A percentile compares a stretch with the other conserved stretches of the same genome.
phyloP scores from a whole-genome alignment of 2,888 invertebrate species.

The Heteropelma amictum region DNA sequence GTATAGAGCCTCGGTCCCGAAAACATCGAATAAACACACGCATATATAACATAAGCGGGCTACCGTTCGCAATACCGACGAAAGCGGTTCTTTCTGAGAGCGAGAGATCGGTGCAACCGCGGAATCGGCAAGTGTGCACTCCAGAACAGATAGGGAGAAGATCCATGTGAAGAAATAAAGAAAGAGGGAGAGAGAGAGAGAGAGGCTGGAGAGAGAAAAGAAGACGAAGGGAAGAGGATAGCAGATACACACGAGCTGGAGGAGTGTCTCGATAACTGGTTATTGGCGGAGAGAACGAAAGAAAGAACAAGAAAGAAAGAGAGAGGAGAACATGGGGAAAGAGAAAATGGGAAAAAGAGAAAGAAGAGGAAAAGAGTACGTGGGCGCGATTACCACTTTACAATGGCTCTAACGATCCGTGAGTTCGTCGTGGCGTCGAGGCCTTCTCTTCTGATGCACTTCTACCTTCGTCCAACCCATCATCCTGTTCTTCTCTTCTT shows the following conservation, averaged over 20 bases:
- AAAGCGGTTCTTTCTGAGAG: slow-evolving; percentile 29
- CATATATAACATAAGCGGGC: slow-evolving; percentile 32
- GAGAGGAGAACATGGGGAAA: slow-evolving; percentile 26
- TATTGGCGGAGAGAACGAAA: slow-evolving; percentile 39
- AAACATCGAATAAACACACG: slow-evolving; percentile 44
- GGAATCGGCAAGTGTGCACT: slow-evolving; percentile 21
- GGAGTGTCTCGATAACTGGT: slow-evolving; percentile 52
- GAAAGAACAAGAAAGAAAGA: slow-evolving; percentile 21
- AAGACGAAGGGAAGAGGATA: slow-evolving; percentile 2
- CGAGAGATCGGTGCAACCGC: slow-evolving; percentile 16
- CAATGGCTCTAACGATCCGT: slow-evolving; percentile 72
- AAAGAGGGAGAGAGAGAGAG: slow-evolving; percentile 9
- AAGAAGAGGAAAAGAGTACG: slow-evolving; percentile 55
- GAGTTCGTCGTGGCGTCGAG: slow-evolving; percentile 59
- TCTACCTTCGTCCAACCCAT: slow-evolving; percentile 38
- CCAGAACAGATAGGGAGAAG: no score
- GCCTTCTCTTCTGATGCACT: slow-evolving; percentile 45
- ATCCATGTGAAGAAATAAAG: slow-evolving; percentile 33
- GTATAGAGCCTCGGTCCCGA: slow-evolving; percentile 1
- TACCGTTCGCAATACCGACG: slow-evolving; percentile 30
- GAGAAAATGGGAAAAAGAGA: slow-evolving; percentile 27
- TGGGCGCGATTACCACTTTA: slow-evolving; percentile 71
- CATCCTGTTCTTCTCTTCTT: slow-evolving; percentile 24
- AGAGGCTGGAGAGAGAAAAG: slow-evolving; percentile 21
- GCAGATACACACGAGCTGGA: slow-evolving; percentile 8